Evolutionary conservation across 2,797 vertebrate genomes (phyloP), one percentile per base, ranked within the genome.

Genomic region (Xyrichtys novacula): DNA sequence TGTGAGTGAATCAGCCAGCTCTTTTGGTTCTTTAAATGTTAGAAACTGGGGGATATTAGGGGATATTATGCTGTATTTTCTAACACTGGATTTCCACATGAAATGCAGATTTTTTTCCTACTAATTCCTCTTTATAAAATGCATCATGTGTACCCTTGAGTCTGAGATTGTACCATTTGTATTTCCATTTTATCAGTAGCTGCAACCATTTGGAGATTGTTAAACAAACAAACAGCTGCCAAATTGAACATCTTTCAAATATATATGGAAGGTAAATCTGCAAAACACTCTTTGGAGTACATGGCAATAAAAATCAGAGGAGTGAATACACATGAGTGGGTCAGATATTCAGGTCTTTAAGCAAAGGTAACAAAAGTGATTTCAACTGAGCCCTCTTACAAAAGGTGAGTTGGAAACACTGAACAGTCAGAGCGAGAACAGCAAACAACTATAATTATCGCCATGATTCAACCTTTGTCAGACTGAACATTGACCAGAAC

Each of bases 371-470:
- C n/a, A 36, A 11, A 17, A 26, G 36, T 32, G 15, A 17, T 23
- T 34, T 17, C 38, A 57, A 58, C 25, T 22, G 2, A 52, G 26
- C 26, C 29, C 5, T 26, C 4, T 36, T 26, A 34, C 16, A 40
- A 14, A n/a, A 42, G 17, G 20, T 25, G 17, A 34, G 32, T 15
- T 53, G n/a, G 40, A 44, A 63, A n/a, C 53, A 31, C n/a, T 50
- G 20, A 43, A 1, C 38, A 31, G 8, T 34, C 14, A 32, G 39
- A 46, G 14, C 17, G 4, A 58, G 5, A 48, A 5, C 28, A 44
- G 36, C 4, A 25, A 59, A 11, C 17, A 36, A 42, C 47, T 36
- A 22, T 14, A 9, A 38, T 16, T 12, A 40, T 22, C 29, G 32
- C 23, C 57, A 36, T n/a, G n/a, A n/a, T 43, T 28, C 19, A 48